Percentiles rank a stretch among this genome's conserved stretches.
These are phyloP conservation scores for Salvelinus fontinalis DNA, from an alignment of 2,113 vertebrate genomes.

Conservation along the genomic window DNA sequence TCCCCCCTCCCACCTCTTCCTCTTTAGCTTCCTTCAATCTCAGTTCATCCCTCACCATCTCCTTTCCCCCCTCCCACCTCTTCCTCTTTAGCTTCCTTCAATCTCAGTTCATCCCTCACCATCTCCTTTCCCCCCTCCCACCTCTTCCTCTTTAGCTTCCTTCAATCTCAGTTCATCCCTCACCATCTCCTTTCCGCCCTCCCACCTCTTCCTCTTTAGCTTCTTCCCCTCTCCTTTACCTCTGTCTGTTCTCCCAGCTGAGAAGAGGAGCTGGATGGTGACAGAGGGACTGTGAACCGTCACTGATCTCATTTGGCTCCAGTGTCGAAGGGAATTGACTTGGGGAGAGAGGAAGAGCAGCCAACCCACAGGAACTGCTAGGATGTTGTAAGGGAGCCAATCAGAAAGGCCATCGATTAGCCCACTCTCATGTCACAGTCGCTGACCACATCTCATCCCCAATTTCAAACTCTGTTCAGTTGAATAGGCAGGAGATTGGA, in stretches of 20 bases:
- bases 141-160: neutral
- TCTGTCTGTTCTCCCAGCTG: constrained; percentile 16
- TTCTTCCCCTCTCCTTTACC: neutral
- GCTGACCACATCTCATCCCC: neutral
- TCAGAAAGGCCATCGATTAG: neutral
- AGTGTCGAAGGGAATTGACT: constrained; percentile 63
- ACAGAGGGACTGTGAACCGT: constrained; percentile 56
- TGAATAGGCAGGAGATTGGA: constrained; percentile 45
- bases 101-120: neutral
- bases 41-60: neutral
- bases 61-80: neutral
- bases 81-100: no score
- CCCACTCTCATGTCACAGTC: neutral
- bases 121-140: neutral
- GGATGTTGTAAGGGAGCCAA: neutral
- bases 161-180: neutral
- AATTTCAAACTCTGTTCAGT: constrained; percentile 10
- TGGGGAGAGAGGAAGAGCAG: constrained; percentile 28
- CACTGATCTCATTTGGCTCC: constrained; percentile 64
- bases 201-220: no score
- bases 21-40: neutral
- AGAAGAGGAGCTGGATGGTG: constrained; percentile 37
- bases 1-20: neutral
- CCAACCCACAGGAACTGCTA: neutral
- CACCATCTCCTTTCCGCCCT: neutral